A percentile compares a stretch with the other conserved stretches of the same genome.
phyloP scores from a whole-genome alignment of 1,140 invertebrate species.

The Eufriesea mexicana region DNA sequence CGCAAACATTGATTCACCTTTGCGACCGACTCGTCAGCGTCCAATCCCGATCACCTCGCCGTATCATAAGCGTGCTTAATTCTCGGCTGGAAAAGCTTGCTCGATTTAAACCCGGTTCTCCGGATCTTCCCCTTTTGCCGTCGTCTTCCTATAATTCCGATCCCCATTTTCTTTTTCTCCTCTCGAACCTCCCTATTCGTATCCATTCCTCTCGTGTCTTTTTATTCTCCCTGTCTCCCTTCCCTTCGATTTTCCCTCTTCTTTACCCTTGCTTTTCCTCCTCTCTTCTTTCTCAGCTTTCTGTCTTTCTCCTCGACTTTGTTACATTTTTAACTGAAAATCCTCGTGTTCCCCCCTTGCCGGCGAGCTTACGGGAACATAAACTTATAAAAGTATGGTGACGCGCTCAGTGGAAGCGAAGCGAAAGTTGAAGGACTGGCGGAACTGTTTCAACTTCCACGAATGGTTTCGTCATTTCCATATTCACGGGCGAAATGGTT shows the following conservation, averaged over 20 bases:
- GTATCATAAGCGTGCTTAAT: too few species aligned
- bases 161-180: background rate
- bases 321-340: slow-evolving; percentile 1
- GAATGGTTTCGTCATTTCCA: background rate
- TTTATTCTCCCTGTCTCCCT: background rate
- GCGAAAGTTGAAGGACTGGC: background rate
- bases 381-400: slow-evolving; percentile 1
- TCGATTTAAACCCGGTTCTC: too few species aligned
- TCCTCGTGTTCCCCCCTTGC: background rate
- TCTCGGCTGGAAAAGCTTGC: too few species aligned
- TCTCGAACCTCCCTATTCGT: background rate
- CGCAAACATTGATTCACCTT: slow-evolving; percentile 3
- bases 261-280: too few species aligned
- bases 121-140: too few species aligned
- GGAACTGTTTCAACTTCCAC: background rate
- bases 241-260: background rate
- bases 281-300: too few species aligned
- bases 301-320: background rate
- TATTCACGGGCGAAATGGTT: background rate
- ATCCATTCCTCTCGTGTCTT: background rate
- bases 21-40: background rate
- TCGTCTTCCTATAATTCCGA: too few species aligned
- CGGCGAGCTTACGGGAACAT: background rate
- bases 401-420: background rate
- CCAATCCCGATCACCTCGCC: background rate